Conservation (phyloP, 2,113 vertebrate genomes). For the Tor tambroides region DNA sequence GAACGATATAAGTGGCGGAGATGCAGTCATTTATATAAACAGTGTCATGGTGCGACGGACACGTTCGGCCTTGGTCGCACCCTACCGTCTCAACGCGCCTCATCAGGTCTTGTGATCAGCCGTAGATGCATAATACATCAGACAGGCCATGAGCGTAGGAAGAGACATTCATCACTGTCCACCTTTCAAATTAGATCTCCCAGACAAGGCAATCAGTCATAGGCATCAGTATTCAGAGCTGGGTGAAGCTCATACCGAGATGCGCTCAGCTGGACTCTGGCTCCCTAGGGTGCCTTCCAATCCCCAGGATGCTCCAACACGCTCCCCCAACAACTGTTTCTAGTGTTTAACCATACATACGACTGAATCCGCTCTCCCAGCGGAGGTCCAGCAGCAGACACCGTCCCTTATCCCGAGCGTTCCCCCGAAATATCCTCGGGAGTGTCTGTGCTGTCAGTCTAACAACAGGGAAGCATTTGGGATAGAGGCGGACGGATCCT, state of each 20-base stretch:
- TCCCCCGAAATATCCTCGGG: constrained; percentile 1
- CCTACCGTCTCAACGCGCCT: constrained; percentile 66
- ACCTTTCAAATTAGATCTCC: constrained; percentile 80
- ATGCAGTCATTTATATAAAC: constrained; percentile 77
- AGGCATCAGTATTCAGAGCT: constrained; percentile 74
- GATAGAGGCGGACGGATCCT: background rate
- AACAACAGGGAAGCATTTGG: constrained; percentile 9
- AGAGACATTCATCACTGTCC: constrained; percentile 83
- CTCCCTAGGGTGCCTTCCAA: constrained; percentile 50
- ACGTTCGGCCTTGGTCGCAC: constrained; percentile 64
- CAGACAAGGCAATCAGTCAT: constrained; percentile 78
- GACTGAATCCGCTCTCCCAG: constrained; percentile 45
- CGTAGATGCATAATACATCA: constrained; percentile 82
- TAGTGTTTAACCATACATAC: constrained; percentile 51
- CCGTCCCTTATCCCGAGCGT: background rate
- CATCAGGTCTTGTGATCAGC: constrained; percentile 74
- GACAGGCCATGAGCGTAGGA: constrained; percentile 73
- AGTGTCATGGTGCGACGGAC: constrained; percentile 74
- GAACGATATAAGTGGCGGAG: constrained; percentile 67
- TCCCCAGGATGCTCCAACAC: constrained; percentile 36
- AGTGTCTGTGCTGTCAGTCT: constrained; percentile 49
- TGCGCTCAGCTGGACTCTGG: constrained; percentile 39
- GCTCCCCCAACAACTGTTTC: constrained; percentile 56
- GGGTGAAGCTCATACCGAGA: constrained; percentile 60
- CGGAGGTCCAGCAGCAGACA: constrained; percentile 42